Evolutionary conservation across 2,113 vertebrate species (phyloP).

Genomic region (Percopsis transmontana): DNA sequence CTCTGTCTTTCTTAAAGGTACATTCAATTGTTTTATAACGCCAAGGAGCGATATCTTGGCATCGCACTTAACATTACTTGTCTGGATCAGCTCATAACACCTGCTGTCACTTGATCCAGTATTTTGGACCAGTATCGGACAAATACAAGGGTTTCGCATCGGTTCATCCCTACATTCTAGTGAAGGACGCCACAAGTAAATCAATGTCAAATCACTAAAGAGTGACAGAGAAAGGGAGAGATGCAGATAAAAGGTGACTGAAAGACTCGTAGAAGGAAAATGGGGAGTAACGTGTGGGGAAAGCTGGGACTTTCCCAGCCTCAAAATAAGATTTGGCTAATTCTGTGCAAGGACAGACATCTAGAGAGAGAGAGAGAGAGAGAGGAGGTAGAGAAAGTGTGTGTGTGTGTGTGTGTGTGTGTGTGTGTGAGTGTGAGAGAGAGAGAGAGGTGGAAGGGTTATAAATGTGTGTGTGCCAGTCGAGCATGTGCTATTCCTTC

Average conservation of each 20-base stretch:
- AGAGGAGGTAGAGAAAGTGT: constrained; percentile 46
- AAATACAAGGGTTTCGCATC: too few species aligned
- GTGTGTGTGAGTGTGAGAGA: constrained; percentile 13
- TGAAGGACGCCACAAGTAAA: too few species aligned
- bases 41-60: too few species aligned
- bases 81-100: too few species aligned
- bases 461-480: not conserved
- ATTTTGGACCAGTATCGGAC: too few species aligned
- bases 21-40: too few species aligned
- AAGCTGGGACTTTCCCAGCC: constrained; percentile 53
- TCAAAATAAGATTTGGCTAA: constrained; percentile 53
- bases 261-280: constrained; percentile 4
- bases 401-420: constrained; percentile 20
- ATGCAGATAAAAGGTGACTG: constrained; percentile 24
- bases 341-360: constrained; percentile 72
- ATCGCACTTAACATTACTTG: too few species aligned
- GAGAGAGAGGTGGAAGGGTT: not conserved
- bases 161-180: too few species aligned
- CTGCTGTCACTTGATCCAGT: too few species aligned
- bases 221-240: not conserved
- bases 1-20: too few species aligned
- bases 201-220: not conserved
- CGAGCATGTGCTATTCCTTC: not conserved
- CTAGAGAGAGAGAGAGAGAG: constrained; percentile 45
- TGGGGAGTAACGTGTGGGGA: constrained; percentile 13